Conservation (phyloP, 2,797 vertebrate genomes). For the Sebastes cheni region DNA sequence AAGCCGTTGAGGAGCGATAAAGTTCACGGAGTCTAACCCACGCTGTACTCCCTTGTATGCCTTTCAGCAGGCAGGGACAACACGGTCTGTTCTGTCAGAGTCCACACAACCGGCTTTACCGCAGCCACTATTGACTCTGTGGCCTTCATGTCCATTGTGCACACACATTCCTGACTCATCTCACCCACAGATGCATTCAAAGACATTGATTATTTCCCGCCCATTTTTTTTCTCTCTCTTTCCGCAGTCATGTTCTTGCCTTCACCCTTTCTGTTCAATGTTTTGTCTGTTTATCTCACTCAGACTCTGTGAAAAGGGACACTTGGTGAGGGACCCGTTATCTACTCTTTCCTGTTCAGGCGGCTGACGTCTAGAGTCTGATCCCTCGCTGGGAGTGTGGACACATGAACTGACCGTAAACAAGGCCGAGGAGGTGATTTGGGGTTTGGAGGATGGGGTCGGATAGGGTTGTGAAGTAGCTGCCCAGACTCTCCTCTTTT, state of each 20-base stretch:
- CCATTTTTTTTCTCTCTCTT: conserved; percentile 1
- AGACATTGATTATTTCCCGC: conserved; percentile 49
- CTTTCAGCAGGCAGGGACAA: conserved; percentile 39
- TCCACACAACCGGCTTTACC: conserved; percentile 39
- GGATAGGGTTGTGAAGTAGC: neutral
- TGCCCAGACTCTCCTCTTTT: conserved; percentile 16
- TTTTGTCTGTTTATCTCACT: conserved; percentile 22
- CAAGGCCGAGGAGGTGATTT: neutral
- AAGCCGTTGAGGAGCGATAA: conserved; percentile 31
- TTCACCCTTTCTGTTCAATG: conserved; percentile 22
- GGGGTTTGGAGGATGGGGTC: neutral
- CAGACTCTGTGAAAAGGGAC: conserved; percentile 8
- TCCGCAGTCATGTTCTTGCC: neutral
- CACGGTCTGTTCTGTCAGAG: conserved; percentile 17
- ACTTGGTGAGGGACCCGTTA: neutral
- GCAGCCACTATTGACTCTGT: conserved; percentile 40
- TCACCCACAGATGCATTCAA: conserved; percentile 54
- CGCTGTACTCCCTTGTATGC: conserved; percentile 23
- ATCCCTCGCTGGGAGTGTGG: conserved; percentile 8
- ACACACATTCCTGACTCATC: conserved; percentile 53
- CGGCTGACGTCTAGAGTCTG: neutral
- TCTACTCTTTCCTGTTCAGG: conserved; percentile 13
- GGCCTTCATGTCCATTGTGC: conserved; percentile 62
- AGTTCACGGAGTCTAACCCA: conserved; percentile 44
- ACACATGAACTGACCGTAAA: conserved; percentile 1